Conservation (phyloP, 1,140 invertebrate genomes). For the Hyposmocoma kahamanoa region DNA sequence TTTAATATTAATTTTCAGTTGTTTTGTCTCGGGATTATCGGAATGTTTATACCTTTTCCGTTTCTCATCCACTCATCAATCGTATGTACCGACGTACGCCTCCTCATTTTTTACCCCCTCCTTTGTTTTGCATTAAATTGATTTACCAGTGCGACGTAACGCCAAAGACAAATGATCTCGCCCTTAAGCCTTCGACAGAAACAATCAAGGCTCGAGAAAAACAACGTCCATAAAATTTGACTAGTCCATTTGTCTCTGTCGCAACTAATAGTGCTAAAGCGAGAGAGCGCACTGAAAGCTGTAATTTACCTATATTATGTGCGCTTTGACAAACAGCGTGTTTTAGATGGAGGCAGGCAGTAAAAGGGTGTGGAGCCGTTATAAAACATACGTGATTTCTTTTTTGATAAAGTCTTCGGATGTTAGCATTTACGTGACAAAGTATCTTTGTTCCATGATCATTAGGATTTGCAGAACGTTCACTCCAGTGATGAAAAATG, state of each 20-base stretch:
- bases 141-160: slow-evolving; percentile 3
- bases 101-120: too few relatives aligned
- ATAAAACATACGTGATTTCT: slow-evolving; percentile 10
- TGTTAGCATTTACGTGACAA: neutral
- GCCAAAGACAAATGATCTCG: slow-evolving; percentile 15
- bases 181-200: slow-evolving; percentile 15
- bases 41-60: too few relatives aligned
- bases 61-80: too few relatives aligned
- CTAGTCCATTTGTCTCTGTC: slow-evolving; percentile 29
- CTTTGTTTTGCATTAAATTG: neutral
- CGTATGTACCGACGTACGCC: too few relatives aligned
- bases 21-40: too few relatives aligned
- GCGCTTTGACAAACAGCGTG: neutral
- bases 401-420: neutral
- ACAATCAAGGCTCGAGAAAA: slow-evolving; percentile 20
- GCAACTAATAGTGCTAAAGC: slow-evolving; percentile 12
- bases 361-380: slow-evolving; percentile 4
- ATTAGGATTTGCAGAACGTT: neutral
- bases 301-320: slow-evolving; percentile 1
- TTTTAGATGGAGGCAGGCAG: neutral
- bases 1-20: too few relatives aligned
- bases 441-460: neutral
- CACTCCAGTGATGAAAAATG: neutral
- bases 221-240: slow-evolving; percentile 30
- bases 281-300: slow-evolving; percentile 7